These are phyloP conservation scores for Lampris megalopsis DNA, from an alignment of 2,113 vertebrate species.

Conservation along the genomic window DNA sequence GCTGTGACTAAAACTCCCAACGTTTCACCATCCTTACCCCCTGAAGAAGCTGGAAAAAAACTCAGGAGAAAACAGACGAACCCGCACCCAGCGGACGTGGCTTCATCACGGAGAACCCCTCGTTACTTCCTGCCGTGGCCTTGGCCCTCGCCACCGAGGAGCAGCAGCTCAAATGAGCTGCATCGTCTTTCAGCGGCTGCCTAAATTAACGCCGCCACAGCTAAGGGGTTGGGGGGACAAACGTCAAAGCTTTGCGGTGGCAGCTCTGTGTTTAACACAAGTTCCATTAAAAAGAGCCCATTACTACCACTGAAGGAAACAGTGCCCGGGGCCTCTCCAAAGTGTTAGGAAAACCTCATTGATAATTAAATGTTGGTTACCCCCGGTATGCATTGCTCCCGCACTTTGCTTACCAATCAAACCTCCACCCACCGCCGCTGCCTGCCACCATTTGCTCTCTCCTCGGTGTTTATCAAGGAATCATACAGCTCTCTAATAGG, in stretches of 20 bases:
- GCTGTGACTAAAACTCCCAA: not conserved
- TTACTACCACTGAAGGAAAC: constrained; percentile 83
- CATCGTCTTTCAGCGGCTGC: constrained; percentile 68
- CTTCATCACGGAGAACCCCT: constrained; percentile 25
- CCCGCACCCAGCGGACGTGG: constrained; percentile 50
- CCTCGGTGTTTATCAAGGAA: constrained; percentile 81
- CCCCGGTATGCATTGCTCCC: constrained; percentile 83
- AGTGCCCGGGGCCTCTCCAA: constrained; percentile 80
- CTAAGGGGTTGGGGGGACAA: constrained; percentile 74
- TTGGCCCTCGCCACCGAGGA: constrained; percentile 36
- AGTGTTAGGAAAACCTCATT: constrained; percentile 87
- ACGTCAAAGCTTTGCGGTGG: constrained; percentile 77
- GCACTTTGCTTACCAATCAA: constrained; percentile 87
- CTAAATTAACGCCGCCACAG: constrained; percentile 78
- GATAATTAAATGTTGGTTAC: constrained; percentile 90
- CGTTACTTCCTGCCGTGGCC: constrained; percentile 50
- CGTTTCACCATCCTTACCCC: constrained; percentile 10
- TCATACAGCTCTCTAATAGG: constrained; percentile 83
- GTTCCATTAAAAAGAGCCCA: constrained; percentile 86
- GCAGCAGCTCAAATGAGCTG: constrained; percentile 64
- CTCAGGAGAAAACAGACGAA: constrained; percentile 53
- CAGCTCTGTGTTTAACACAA: constrained; percentile 85
- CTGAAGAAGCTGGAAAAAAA: constrained; percentile 30
- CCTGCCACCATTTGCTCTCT: constrained; percentile 55
- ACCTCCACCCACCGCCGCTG: constrained; percentile 74